Percentiles rank a stretch among this genome's conserved stretches.
Conservation (phyloP, 2,888 invertebrate species). For the Hoplodrina blanda region DNA sequence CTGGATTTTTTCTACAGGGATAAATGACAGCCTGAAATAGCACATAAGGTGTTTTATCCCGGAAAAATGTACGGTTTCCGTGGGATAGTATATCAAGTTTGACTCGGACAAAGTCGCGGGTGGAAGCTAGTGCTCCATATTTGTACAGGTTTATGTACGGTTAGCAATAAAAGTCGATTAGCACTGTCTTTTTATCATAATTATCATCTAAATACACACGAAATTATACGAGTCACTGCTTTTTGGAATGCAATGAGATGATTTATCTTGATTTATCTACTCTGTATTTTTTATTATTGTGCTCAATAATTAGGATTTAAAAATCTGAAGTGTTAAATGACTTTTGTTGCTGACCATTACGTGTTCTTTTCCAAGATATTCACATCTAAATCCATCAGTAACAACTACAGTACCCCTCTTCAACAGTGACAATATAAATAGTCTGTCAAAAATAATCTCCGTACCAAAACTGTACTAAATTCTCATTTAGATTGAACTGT, state of each 20-base stretch:
- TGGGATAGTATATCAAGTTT: no score
- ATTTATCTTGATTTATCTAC: not conserved
- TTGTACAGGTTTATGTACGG: not conserved
- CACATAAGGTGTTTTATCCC: no score
- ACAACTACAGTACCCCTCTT: slow-evolving; percentile 42
- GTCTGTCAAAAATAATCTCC: slow-evolving; percentile 62
- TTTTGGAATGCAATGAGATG: not conserved
- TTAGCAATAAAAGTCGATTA: not conserved
- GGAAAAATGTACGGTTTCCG: no score
- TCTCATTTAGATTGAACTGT: slow-evolving; percentile 23
- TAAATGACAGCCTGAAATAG: no score
- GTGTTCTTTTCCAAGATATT: slow-evolving; percentile 20
- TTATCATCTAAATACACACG: not conserved
- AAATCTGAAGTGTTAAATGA: no score
- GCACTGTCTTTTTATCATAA: not conserved
- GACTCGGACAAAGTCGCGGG: no score
- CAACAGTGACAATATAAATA: slow-evolving; percentile 50
- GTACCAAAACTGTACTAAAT: slow-evolving; percentile 38
- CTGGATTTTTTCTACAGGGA: no score
- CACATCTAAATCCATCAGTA: slow-evolving; percentile 39
- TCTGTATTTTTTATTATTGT: not conserved
- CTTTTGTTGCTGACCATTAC: no score
- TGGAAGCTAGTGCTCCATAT: no score
- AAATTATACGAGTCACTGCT: not conserved
- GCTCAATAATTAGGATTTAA: no score